Percentiles rank a stretch among this genome's conserved stretches.
Conservation (phyloP, 2,113 vertebrate species). For the Anthoscopus minutus region DNA sequence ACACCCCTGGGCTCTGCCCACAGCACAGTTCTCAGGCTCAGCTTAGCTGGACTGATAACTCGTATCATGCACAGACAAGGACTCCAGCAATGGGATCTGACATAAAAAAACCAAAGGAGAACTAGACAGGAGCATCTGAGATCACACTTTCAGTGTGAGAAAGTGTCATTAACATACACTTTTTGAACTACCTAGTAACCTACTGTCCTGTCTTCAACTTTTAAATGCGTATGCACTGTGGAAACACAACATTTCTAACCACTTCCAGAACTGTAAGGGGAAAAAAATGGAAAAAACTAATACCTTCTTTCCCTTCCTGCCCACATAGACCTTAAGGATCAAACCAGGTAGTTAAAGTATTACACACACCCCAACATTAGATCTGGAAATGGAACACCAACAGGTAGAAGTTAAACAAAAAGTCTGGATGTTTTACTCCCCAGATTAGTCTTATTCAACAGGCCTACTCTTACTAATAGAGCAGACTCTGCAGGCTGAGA, state of each 20-base stretch:
- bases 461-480: background rate
- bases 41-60: background rate
- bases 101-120: background rate
- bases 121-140: background rate
- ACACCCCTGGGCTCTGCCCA: background rate
- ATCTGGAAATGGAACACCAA: background rate
- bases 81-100: background rate
- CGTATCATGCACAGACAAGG: fast-evolving
- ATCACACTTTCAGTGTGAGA: background rate
- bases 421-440: background rate
- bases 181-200: background rate
- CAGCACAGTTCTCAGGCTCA: background rate
- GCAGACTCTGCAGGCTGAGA: background rate
- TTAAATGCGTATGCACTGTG: too few species aligned
- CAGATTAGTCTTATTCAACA: background rate
- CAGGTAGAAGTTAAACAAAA: background rate
- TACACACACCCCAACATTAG: background rate
- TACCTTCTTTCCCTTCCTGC: background rate
- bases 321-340: background rate
- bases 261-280: background rate
- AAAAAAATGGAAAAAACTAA: background rate
- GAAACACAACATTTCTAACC: background rate
- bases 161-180: background rate
- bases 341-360: background rate
- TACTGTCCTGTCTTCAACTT: background rate